Evolutionary conservation across 2,113 vertebrate genomes (phyloP), one percentile per base, ranked within the genome.

Genomic region (Menura novaehollandiae): DNA sequence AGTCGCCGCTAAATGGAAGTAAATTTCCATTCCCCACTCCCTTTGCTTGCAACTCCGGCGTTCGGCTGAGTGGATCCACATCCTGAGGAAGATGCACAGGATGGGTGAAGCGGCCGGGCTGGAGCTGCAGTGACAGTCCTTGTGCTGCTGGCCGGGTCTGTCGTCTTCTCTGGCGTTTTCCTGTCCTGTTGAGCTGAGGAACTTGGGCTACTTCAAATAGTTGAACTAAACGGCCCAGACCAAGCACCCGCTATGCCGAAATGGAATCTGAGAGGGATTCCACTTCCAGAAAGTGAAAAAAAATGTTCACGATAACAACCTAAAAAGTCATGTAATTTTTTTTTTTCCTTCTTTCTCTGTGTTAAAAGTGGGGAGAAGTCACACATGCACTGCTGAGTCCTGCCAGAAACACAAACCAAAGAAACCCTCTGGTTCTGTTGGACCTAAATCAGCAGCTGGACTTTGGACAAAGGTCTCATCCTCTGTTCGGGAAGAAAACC

Each of bases 1-100:
- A 6, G 69, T 59, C 8, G 8, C 71, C 53, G 90, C 27, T 56
- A 39, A 82, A 81, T 91, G 85, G 89, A 95, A 92, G 89, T 88
- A 96, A 91, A 79, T 95, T 93, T 97, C 96, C 93, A 95, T 93
- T 92, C 56, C 47, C 30, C 26, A 0, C 55, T 59, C 37, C 41
- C 91, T 93, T 95, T 89, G 89, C 92, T 92, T 76, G 4, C 0
- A 84, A n/a, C 63, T 60, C 30, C 64, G 72, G 79, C 91, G 55
- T 62, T 30, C 62, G 15, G 14, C n/a, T 18, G 2, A 58, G 69
- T 0, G 4, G 66, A 53, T 53, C 32, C 51, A 2, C 39, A 47
- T 2, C 3, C 35, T 66, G 16, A 0, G 55, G 75, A 90, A 69
- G 72, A n/a, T n/a, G 21, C 10, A 0, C 15, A 5, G 62, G 82